A percentile compares a stretch with the other conserved stretches of the same genome.
These are phyloP conservation scores for Crossaster papposus DNA, from an alignment of 53 echinoderm and acorn worm species.

Conservation along the genomic window DNA sequence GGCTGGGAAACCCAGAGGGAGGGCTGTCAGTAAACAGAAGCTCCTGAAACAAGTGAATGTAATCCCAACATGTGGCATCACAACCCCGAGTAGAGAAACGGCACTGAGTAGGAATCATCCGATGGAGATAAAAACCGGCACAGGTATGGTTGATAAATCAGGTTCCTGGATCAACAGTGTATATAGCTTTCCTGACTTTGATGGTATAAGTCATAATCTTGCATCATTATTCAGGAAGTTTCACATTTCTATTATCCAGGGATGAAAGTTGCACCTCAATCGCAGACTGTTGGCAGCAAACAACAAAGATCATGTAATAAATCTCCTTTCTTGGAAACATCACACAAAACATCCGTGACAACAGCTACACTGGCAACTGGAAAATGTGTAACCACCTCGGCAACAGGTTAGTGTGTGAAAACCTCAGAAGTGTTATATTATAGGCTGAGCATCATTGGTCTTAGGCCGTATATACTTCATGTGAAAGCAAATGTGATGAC, in stretches of 20 bases:
- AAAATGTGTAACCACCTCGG: slow-evolving; percentile 59
- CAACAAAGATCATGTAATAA: slow-evolving; percentile 26
- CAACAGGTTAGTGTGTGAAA: slow-evolving; percentile 51
- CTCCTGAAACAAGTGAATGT: slow-evolving; percentile 48
- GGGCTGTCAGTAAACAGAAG: slow-evolving; percentile 58
- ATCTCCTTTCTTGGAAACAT: slow-evolving; percentile 13
- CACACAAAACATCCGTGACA: slow-evolving; percentile 8
- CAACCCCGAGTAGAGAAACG: slow-evolving; percentile 2
- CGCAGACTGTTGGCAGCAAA: slow-evolving; percentile 50
- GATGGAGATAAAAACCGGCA: slow-evolving; percentile 42
- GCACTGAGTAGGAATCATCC: slow-evolving; percentile 43
- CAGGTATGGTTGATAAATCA: slow-evolving; percentile 40
- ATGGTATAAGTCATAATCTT: no score
- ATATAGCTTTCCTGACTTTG: no score
- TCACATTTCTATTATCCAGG: slow-evolving; percentile 31
- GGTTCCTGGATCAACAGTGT: background rate
- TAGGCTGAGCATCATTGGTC: background rate
- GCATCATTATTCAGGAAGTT: no score
- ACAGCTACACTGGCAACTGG: slow-evolving; percentile 62
- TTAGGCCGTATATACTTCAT: no score
- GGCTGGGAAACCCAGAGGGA: slow-evolving; percentile 54
- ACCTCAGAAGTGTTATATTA: background rate
- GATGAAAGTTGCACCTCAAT: slow-evolving; percentile 76
- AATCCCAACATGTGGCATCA: background rate
- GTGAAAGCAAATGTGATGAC: no score